Evolutionary conservation across 2,113 vertebrate genomes (phyloP), one percentile per base, ranked within the genome.

Genomic region (Chloropsis cyanopogon): DNA sequence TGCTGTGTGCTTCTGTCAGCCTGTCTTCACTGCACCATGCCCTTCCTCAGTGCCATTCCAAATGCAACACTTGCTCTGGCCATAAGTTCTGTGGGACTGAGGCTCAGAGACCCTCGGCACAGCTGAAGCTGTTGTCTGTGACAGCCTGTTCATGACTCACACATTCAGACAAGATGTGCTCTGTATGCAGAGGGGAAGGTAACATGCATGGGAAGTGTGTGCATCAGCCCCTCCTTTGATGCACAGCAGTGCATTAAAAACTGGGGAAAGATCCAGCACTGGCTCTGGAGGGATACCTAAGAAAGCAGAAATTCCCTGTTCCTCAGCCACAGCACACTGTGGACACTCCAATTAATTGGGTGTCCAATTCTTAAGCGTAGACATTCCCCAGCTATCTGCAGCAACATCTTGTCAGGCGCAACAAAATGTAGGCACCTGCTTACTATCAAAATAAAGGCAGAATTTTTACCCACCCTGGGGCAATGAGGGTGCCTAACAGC

Each of bases 21-120:
- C 0, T 31, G 71, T 53, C 87, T 87, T 70, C 0, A 0, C 54
- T 70, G 63, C 6, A 0, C 83, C 46, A 28, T 41, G 25, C 65
- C 81, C 65, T 57, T 92, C 77, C 70, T 61, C 65, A 21, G 86
- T 54, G 28, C 69, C 26, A 5, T 12, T 15, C 37, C 37, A 47
- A 49, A 26, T 12, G 25, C 2, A 1, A 6, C 18, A 0, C 75
- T 84, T 72, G 79, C 63, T 82, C 59, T 77, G 33, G 21, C 1
- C 0, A 4, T 54, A 3, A 49, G 46, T 39, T 85, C 81, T 53
- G 42, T 56, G 59, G 76, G 26, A 17, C 46, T 44, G 56, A 84
- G 41, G 35, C 76, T 79, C n/a, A 35, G 47, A 56, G 60, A 72
- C 46, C 69, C 44, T 84, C 1, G 0, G 49, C 68, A 86, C 66